A percentile compares a stretch with the other conserved stretches of the same genome.
Evolutionary conservation across 2,888 invertebrate species (phyloP).

Genomic region (Anticlea derivata): DNA sequence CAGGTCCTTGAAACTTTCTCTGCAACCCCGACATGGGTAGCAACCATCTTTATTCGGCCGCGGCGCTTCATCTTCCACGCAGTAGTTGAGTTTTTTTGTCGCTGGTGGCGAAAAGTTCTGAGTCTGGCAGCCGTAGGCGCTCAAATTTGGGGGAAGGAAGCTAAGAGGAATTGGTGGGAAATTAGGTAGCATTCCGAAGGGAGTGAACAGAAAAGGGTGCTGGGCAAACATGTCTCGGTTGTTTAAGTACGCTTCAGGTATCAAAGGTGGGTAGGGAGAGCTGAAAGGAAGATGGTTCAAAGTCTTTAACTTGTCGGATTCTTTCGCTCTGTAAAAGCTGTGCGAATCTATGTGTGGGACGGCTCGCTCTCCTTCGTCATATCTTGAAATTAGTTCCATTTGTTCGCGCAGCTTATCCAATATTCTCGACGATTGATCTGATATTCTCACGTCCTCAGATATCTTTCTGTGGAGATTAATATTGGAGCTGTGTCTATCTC

Average conservation of each 20-base stretch:
- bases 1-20: constrained; percentile 85
- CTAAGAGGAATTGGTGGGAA: constrained; percentile 76
- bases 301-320: constrained; percentile 64
- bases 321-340: constrained; percentile 68
- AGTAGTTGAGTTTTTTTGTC: constrained; percentile 80
- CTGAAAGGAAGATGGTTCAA: constrained; percentile 62
- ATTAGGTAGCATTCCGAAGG: constrained; percentile 77
- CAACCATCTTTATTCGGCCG: constrained; percentile 86
- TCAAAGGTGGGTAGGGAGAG: constrained; percentile 62
- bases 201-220: constrained; percentile 75
- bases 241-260: constrained; percentile 69
- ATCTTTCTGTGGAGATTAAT: constrained; percentile 95
- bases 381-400: constrained; percentile 90
- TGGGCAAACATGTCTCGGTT: constrained; percentile 72
- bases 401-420: constrained; percentile 87
- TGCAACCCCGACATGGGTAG: constrained; percentile 88
- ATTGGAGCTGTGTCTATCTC: constrained; percentile 96
- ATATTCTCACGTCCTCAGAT: constrained; percentile 82
- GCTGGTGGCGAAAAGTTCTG: constrained; percentile 66
- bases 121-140: constrained; percentile 67
- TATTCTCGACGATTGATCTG: constrained; percentile 73
- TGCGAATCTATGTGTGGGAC: constrained; percentile 83
- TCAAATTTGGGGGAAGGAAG: constrained; percentile 71
- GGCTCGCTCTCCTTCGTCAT: constrained; percentile 88
- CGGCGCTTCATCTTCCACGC: constrained; percentile 87